Evolutionary conservation across 2,113 vertebrate species (phyloP).

Genomic region (Pan paniscus): DNA sequence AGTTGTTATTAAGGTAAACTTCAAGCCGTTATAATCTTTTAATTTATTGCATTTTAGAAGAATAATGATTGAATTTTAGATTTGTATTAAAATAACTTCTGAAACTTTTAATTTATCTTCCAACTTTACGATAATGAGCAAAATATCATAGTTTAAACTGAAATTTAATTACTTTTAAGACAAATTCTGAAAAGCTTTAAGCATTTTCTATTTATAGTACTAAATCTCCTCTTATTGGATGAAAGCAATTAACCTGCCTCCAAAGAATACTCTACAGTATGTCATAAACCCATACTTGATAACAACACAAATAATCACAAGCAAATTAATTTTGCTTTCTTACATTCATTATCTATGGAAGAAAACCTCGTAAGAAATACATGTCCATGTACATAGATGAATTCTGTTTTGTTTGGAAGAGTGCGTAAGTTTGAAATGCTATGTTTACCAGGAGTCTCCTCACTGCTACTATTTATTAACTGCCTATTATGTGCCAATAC

Average conservation of each 20-base stretch:
- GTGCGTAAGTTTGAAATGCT: background rate
- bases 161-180: constrained; percentile 50
- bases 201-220: constrained; percentile 49
- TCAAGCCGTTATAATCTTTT: background rate
- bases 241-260: constrained; percentile 51
- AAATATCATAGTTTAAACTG: constrained; percentile 40
- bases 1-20: background rate
- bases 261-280: background rate
- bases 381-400: background rate
- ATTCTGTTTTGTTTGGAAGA: background rate
- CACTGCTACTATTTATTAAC: background rate
- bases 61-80: background rate
- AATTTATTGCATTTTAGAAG: background rate
- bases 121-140: constrained; percentile 21
- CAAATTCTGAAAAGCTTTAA: background rate
- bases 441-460: fast-evolving
- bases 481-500: background rate
- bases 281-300: background rate
- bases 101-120: constrained; percentile 45
- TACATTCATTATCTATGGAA: background rate
- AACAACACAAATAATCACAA: constrained; percentile 45
- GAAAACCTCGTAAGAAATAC: background rate
- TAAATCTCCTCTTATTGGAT: background rate
- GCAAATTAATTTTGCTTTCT: constrained; percentile 11
- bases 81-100: constrained; percentile 37